A percentile compares a stretch with the other conserved stretches of the same genome.
These are phyloP conservation scores for Scartelaos histophorus DNA, from an alignment of 2,113 vertebrate species.

Conservation along the genomic window DNA sequence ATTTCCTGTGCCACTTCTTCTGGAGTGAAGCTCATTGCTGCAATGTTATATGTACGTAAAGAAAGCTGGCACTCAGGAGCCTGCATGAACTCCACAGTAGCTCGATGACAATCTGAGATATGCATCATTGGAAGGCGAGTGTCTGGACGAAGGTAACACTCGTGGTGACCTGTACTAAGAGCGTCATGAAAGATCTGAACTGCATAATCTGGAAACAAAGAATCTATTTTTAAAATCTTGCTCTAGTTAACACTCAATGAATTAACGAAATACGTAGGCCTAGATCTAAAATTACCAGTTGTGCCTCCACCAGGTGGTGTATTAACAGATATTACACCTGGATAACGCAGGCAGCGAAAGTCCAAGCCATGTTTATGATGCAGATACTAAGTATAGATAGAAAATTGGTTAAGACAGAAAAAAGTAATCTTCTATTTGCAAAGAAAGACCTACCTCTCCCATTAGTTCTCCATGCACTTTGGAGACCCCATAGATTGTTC, in stretches of 20 bases:
- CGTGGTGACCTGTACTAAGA: slow-evolving; percentile 73
- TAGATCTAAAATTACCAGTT: slow-evolving; percentile 64
- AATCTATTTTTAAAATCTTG: not conserved
- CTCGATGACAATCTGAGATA: slow-evolving; percentile 78
- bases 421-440: not conserved
- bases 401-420: slow-evolving; percentile 8
- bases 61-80: slow-evolving; percentile 72
- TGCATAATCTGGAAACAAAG: slow-evolving; percentile 71
- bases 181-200: slow-evolving; percentile 81
- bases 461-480: slow-evolving; percentile 81
- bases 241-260: not conserved
- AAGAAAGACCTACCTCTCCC: slow-evolving; percentile 70
- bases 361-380: slow-evolving; percentile 81
- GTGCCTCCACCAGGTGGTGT: slow-evolving; percentile 76
- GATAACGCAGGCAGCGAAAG: slow-evolving; percentile 80
- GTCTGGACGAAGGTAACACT: slow-evolving; percentile 76
- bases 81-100: slow-evolving; percentile 79
- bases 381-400: slow-evolving; percentile 66
- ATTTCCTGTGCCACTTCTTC: slow-evolving; percentile 76
- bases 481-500: slow-evolving; percentile 81
- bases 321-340: slow-evolving; percentile 77
- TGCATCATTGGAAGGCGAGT: slow-evolving; percentile 83
- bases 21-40: slow-evolving; percentile 80
- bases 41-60: slow-evolving; percentile 79
- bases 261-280: not conserved